phyloP scores from a whole-genome alignment of 2,888 invertebrate genomes.

The Dromius quadrimaculatus region DNA sequence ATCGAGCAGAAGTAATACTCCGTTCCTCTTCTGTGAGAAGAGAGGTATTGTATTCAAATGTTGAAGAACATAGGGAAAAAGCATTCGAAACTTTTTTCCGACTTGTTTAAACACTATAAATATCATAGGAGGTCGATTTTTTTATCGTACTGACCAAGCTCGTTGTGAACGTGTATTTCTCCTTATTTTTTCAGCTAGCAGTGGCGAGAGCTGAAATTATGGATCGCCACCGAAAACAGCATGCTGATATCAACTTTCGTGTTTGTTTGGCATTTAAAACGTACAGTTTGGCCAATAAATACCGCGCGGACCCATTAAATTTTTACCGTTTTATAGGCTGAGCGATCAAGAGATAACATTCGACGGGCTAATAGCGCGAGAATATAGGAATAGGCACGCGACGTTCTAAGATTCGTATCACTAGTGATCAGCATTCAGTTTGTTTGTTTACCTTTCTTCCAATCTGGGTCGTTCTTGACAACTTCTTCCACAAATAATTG shows the following conservation, averaged over 20 bases:
- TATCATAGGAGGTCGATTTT: constrained; percentile 52
- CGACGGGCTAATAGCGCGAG: constrained; percentile 32
- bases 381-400: constrained; percentile 34
- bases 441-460: constrained; percentile 5
- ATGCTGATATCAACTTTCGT: constrained; percentile 51
- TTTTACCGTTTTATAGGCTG: constrained; percentile 52
- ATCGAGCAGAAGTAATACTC: too few relatives aligned
- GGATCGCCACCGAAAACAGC: constrained; percentile 45
- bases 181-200: constrained; percentile 48
- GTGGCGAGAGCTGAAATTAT: constrained; percentile 43
- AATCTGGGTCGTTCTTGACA: too few relatives aligned
- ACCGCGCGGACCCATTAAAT: constrained; percentile 49
- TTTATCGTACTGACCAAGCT: constrained; percentile 50
- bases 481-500: constrained; percentile 24
- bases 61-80: constrained; percentile 1
- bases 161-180: constrained; percentile 44
- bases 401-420: constrained; percentile 8
- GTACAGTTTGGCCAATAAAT: constrained; percentile 50
- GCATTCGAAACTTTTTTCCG: constrained; percentile 37
- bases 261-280: constrained; percentile 51
- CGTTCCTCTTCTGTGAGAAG: too few relatives aligned
- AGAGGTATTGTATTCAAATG: too few relatives aligned
- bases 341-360: constrained; percentile 44
- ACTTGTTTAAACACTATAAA: constrained; percentile 49
- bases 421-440: too few relatives aligned